Percentiles rank a stretch among this genome's conserved stretches.
phyloP scores from a whole-genome alignment of 2,888 invertebrate genomes.

The Sthenelais limicola region DNA sequence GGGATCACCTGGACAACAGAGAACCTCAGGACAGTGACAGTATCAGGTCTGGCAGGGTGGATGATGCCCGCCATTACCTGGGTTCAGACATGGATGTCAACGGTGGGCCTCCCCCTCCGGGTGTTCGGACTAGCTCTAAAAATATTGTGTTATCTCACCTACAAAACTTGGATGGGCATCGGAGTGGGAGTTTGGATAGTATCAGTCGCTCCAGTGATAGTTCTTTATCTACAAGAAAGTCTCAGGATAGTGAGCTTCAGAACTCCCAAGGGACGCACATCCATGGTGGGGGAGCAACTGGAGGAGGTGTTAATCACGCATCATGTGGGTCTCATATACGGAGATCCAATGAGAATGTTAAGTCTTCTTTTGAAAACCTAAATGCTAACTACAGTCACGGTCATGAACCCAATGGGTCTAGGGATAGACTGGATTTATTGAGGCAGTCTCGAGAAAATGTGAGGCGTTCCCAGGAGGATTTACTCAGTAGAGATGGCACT shows the following conservation, averaged over 20 bases:
- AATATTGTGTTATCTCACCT: conserved; percentile 42
- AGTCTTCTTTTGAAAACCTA: too few relatives aligned
- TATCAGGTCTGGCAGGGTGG: background rate
- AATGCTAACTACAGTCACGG: too few relatives aligned
- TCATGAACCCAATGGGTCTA: too few relatives aligned
- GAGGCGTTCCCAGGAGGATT: conserved; percentile 13
- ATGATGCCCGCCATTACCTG: background rate
- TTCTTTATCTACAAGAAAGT: conserved; percentile 13
- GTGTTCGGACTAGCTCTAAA: conserved; percentile 39
- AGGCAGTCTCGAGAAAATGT: background rate
- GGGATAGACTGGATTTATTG: background rate
- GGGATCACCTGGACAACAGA: conserved; percentile 25
- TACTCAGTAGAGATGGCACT: background rate
- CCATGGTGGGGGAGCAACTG: too few relatives aligned
- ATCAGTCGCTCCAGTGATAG: conserved; percentile 39
- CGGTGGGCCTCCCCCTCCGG: conserved; percentile 10
- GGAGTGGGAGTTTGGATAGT: conserved; percentile 28
- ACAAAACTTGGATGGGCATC: background rate
- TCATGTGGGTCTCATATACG: too few relatives aligned
- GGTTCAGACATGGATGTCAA: background rate
- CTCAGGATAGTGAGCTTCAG: conserved; percentile 1
- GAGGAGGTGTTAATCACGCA: too few relatives aligned
- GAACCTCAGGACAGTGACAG: background rate
- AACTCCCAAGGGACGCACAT: too few relatives aligned
- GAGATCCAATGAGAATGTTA: too few relatives aligned